Conservation (phyloP, 2,797 vertebrate genomes). For the Mus caroli region DNA sequence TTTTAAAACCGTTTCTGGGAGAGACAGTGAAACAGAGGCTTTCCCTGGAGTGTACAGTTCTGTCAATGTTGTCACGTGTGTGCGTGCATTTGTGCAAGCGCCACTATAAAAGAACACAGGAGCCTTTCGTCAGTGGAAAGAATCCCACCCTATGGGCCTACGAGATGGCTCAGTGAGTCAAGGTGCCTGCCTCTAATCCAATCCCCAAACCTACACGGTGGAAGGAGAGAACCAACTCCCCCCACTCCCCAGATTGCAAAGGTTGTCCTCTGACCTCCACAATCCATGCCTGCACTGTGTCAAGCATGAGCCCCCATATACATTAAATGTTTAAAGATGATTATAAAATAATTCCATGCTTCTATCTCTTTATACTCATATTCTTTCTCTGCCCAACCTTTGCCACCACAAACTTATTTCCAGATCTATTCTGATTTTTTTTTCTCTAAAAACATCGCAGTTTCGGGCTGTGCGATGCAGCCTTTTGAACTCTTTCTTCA, state of each 20-base stretch:
- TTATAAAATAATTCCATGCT: neutral
- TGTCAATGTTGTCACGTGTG: neutral
- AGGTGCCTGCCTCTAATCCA: neutral
- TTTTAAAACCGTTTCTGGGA: neutral
- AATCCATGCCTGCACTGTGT: no score
- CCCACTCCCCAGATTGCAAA: neutral
- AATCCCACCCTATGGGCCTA: no score
- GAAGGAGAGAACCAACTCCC: neutral
- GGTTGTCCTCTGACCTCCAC: neutral
- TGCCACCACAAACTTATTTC: neutral
- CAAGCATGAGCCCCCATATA: no score
- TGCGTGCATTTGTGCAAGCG: neutral
- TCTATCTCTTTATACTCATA: neutral
- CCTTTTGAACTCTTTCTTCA: conserved; percentile 1
- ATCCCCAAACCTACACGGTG: neutral
- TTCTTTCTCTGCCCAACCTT: neutral
- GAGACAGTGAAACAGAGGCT: neutral
- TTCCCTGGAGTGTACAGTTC: neutral
- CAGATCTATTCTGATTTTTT: neutral
- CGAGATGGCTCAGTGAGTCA: neutral
- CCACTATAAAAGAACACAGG: neutral
- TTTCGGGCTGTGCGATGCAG: neutral
- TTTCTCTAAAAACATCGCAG: no score
- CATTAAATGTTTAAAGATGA: neutral
- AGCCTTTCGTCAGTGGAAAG: neutral